Conservation (phyloP, 2,888 invertebrate genomes). For the Melanostoma scalare region DNA sequence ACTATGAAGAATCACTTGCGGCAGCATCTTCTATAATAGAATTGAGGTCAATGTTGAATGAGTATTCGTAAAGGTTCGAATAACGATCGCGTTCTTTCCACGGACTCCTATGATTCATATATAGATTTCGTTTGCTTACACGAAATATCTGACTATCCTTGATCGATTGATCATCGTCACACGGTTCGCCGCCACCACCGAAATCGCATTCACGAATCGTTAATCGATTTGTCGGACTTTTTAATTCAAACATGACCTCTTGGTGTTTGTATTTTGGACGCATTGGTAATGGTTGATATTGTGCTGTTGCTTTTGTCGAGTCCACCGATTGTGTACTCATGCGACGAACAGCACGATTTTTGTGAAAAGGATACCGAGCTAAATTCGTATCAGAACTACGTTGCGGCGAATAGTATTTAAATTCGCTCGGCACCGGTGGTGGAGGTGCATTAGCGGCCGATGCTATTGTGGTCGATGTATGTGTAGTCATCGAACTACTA, state of each 20-base stretch:
- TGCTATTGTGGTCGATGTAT: constrained; percentile 77
- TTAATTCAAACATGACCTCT: constrained; percentile 81
- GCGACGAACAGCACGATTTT: constrained; percentile 80
- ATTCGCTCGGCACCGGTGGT: constrained; percentile 81
- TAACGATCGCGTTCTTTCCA: constrained; percentile 82
- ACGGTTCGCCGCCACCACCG: constrained; percentile 82
- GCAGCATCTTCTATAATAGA: constrained; percentile 82
- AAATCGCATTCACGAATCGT: constrained; percentile 82
- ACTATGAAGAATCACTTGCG: constrained; percentile 82
- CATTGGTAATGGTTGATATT: constrained; percentile 80
- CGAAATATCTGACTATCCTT: constrained; percentile 82
- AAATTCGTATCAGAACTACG: constrained; percentile 78
- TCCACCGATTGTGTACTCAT: constrained; percentile 81
- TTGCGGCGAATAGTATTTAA: constrained; percentile 82
- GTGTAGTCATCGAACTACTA: constrained; percentile 67
- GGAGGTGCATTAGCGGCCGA: constrained; percentile 79
- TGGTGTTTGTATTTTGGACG: constrained; percentile 80
- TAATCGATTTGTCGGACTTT: constrained; percentile 81
- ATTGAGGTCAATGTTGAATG: constrained; percentile 82
- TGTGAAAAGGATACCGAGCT: constrained; percentile 81
- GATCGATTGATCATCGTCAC: constrained; percentile 81
- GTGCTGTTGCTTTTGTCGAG: constrained; percentile 79
- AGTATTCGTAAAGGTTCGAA: constrained; percentile 82
- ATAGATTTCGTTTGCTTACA: constrained; percentile 82
- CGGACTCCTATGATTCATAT: constrained; percentile 82